These are phyloP conservation scores for Cephus sareptanus DNA, from an alignment of 2,888 invertebrate species.

Conservation along the genomic window DNA sequence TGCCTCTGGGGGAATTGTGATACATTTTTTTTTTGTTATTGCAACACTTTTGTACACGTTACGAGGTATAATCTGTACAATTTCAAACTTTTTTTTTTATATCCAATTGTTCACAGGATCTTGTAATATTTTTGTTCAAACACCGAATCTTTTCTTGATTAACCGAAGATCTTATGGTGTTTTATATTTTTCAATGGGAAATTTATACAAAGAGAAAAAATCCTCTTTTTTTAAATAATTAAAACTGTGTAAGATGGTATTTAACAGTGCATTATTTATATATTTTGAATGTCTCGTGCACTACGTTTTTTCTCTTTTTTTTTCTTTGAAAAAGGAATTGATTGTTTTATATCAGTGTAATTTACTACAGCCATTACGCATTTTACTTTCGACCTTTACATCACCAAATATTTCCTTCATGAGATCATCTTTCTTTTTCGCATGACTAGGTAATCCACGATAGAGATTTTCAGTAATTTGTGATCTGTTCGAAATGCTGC, in stretches of 20 bases:
- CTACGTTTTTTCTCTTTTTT: not conserved
- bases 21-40: not conserved
- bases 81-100: not conserved
- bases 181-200: too few species aligned
- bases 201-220: not conserved
- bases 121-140: not conserved
- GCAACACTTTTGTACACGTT: not conserved
- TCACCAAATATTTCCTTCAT: conserved; percentile 53
- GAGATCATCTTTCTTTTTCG: conserved; percentile 51
- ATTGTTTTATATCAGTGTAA: conserved; percentile 33
- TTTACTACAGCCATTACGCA: conserved; percentile 44
- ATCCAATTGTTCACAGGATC: not conserved
- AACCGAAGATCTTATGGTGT: not conserved
- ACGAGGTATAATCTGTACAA: not conserved
- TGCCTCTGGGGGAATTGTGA: not conserved
- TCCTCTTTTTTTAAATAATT: not conserved
- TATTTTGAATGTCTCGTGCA: not conserved
- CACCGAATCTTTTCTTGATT: not conserved
- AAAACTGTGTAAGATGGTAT: not conserved
- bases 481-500: conserved; percentile 35
- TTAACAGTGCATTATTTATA: not conserved
- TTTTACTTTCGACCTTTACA: conserved; percentile 44
- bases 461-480: conserved; percentile 59
- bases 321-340: not conserved
- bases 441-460: conserved; percentile 53